Base-by-base conservation (phyloP, 2,113 vertebrate genomes). In the Dromas ardeola region DNA sequence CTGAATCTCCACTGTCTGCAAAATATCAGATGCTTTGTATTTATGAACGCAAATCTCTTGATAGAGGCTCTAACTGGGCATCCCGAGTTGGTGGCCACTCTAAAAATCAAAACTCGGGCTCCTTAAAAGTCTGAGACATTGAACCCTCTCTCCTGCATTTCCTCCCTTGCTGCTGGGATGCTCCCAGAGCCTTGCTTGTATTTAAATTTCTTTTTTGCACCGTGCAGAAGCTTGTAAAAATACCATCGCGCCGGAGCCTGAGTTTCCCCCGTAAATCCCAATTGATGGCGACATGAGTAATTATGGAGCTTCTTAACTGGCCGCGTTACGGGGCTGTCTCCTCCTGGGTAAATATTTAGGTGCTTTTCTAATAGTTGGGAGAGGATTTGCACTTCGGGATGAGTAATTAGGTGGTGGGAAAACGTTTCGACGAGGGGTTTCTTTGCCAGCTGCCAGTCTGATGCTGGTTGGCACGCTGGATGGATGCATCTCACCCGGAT, bases 201-300 rank as follows among this genome's bases (percentile, higher is more conserved):
- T 76, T 86, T 58, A n/a, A 71, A 56, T 16, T 59, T 69, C 7
- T 36, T 85, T 47, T 23, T 20, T 62, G 5, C 42, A 32, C 0
- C 0, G 17, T 43, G 70, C 36, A 76, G 74, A 61, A 38, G 5
- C 21, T 88, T 88, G 45, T 43, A 55, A 71, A 86, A 93, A 79
- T 29, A 17, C 8, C n/a, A 21, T 49, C 0, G 2, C 1, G 21
- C 18, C 0, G 0, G 43, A 88, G 23, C n/a, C 45, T 6, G n/a
- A 47, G 7, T 52, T 86, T 70, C 34, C 58, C 67, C 62, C 5
- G 2, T 76, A 47, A 86, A 91, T 82, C 83, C 76, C 67, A 18
- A 0, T 25, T 2, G 13, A 59, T 10, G 4, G 30, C 6, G 2
- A 81, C 84, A 73, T 18, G 10, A 25, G 13, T 70, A 78, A 81